Percentiles rank a stretch among this genome's conserved stretches.
These are phyloP conservation scores for Pseudorhombus dupliciocellatus DNA, from an alignment of 2,113 vertebrate genomes.

Conservation along the genomic window DNA sequence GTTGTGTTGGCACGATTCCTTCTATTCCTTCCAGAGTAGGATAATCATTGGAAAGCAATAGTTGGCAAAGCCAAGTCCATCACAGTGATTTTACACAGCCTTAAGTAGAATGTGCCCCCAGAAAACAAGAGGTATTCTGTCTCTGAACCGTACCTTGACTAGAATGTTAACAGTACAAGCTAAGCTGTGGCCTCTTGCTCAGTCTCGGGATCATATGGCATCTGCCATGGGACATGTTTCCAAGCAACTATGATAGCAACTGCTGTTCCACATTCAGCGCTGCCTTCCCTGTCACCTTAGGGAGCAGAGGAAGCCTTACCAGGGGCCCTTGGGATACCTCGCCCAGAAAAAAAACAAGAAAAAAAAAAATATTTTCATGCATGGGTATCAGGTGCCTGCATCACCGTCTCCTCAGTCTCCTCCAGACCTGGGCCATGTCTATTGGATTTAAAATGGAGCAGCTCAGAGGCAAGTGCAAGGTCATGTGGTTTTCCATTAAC, in stretches of 20 bases:
- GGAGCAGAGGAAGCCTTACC: conserved; percentile 32
- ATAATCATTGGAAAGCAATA: conserved; percentile 86
- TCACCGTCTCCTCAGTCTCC: conserved; percentile 30
- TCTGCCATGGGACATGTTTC: conserved; percentile 16
- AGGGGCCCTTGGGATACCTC: conserved; percentile 27
- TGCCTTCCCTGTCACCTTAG: conserved; percentile 12
- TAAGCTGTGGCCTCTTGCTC: conserved; percentile 73
- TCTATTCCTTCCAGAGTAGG: conserved; percentile 79
- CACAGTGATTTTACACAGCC: conserved; percentile 90
- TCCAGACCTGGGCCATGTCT: conserved; percentile 55
- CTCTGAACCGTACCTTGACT: conserved; percentile 85
- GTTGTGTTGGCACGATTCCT: conserved; percentile 88
- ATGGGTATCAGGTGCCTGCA: conserved; percentile 58
- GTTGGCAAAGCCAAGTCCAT: conserved; percentile 84
- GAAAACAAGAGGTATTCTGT: conserved; percentile 82
- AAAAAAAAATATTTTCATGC: conserved; percentile 38
- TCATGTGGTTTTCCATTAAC: conserved; percentile 76
- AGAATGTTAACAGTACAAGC: conserved; percentile 74
- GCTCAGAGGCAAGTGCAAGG: conserved; percentile 65
- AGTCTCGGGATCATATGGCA: conserved; percentile 67
- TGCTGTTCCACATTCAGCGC: conserved; percentile 19
- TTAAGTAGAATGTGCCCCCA: conserved; percentile 86
- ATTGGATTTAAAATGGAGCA: conserved; percentile 70
- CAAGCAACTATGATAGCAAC: conserved; percentile 20
- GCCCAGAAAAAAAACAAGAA: conserved; percentile 15